Conservation (phyloP, 2,113 vertebrate species). For the Bos javanicus region DNA sequence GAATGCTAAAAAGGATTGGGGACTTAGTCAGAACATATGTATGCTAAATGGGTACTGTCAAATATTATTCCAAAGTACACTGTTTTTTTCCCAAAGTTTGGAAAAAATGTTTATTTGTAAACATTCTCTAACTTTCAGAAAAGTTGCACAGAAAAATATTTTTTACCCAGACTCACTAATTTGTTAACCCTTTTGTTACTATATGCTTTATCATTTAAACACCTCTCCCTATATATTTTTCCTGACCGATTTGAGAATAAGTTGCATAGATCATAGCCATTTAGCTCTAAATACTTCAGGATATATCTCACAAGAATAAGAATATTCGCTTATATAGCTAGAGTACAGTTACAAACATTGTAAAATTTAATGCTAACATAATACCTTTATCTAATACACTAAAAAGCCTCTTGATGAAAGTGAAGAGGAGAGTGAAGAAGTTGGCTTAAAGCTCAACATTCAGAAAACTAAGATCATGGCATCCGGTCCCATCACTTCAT, state of each 20-base stretch:
- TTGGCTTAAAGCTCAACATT: too few relatives aligned
- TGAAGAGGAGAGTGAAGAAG: too few relatives aligned
- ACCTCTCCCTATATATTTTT: neutral
- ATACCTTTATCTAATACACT: neutral
- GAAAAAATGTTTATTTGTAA: neutral
- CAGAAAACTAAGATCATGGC: too few relatives aligned
- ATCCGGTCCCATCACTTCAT: too few relatives aligned
- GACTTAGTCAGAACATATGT: neutral
- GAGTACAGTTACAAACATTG: neutral
- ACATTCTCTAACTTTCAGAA: neutral
- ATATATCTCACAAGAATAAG: neutral
- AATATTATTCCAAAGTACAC: neutral
- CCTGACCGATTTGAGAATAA: neutral
- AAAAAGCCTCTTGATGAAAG: too few relatives aligned
- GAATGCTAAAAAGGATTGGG: neutral
- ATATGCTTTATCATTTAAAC: neutral
- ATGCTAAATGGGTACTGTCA: neutral
- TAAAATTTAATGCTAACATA: neutral
- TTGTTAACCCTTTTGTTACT: neutral
- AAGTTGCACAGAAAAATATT: neutral
- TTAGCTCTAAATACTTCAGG: neutral
- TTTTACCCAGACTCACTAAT: neutral
- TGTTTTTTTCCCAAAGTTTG: neutral
- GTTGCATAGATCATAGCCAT: neutral
- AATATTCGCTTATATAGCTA: neutral